These are phyloP conservation scores for Ploceus nigricollis DNA, from an alignment of 2,113 vertebrate species.

Conservation along the genomic window DNA sequence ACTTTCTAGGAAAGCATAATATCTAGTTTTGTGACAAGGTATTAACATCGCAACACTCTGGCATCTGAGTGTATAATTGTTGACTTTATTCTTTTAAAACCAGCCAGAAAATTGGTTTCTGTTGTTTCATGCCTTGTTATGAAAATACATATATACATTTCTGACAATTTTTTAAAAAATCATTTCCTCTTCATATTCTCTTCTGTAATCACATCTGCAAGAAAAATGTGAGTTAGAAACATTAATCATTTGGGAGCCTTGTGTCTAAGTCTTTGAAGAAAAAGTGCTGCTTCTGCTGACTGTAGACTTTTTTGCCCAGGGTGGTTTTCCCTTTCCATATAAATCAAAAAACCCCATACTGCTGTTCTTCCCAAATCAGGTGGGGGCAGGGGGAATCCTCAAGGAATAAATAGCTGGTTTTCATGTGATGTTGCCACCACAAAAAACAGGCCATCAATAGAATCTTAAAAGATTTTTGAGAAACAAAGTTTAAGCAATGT, in stretches of 20 bases:
- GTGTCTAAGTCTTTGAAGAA: constrained; percentile 49
- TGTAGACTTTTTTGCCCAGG: constrained; percentile 25
- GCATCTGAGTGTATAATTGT: neutral
- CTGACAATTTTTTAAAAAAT: neutral
- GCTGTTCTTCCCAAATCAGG: constrained; percentile 10
- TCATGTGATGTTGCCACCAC: neutral
- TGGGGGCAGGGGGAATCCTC: neutral
- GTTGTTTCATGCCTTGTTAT: neutral
- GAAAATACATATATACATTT: neutral
- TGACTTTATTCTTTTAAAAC: neutral
- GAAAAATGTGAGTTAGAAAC: constrained; percentile 29
- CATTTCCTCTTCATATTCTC: neutral
- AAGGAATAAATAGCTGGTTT: neutral
- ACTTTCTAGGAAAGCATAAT: neutral
- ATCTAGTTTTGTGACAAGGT: neutral
- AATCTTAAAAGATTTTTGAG: neutral
- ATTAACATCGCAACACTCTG: neutral
- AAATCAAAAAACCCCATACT: constrained; percentile 3
- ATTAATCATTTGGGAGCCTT: constrained; percentile 47
- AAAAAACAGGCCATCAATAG: neutral
- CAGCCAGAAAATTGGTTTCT: neutral
- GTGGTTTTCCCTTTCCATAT: constrained; percentile 46
- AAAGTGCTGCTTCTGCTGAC: constrained; percentile 47
- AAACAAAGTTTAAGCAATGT: neutral
- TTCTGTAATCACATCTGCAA: constrained; percentile 45